Evolutionary conservation across 92 coral and sea anemone species (phyloP).

Genomic region (Muricea muricata): DNA sequence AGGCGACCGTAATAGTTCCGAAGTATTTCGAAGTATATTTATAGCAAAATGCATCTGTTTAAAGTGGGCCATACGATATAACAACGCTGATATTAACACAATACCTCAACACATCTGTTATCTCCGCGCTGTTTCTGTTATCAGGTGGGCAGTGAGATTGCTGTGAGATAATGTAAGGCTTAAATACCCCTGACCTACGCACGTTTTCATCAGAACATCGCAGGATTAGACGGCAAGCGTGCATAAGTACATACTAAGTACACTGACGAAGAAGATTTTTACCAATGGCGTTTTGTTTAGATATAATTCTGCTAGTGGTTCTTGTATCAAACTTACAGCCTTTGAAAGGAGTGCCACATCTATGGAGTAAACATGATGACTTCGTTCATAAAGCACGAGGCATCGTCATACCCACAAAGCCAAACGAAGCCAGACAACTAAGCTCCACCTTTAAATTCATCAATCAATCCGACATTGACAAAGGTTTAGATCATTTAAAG

Average conservation of each 20-base stretch:
- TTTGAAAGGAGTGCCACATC: not conserved
- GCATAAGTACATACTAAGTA: not conserved
- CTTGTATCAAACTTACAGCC: not conserved
- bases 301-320: not conserved
- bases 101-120: slow-evolving; percentile 10
- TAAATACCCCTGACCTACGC: not conserved
- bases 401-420: not conserved
- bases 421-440: too few relatives aligned
- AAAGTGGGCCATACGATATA: not conserved
- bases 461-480: not conserved
- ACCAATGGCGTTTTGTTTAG: not conserved
- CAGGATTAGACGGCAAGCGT: not conserved
- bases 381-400: not conserved
- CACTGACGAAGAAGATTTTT: not conserved
- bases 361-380: not conserved
- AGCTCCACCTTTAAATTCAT: not conserved
- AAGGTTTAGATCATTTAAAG: not conserved
- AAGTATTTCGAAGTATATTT: too few relatives aligned
- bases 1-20: not conserved
- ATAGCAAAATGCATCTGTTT: not conserved
- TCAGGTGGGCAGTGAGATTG: slow-evolving; percentile 19
- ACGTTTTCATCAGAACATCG: not conserved
- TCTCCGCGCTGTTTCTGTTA: slow-evolving; percentile 8
- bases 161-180: not conserved
- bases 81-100: slow-evolving; percentile 1